Conservation (phyloP, 2,797 vertebrate species). For the Urosaurus nigricauda region DNA sequence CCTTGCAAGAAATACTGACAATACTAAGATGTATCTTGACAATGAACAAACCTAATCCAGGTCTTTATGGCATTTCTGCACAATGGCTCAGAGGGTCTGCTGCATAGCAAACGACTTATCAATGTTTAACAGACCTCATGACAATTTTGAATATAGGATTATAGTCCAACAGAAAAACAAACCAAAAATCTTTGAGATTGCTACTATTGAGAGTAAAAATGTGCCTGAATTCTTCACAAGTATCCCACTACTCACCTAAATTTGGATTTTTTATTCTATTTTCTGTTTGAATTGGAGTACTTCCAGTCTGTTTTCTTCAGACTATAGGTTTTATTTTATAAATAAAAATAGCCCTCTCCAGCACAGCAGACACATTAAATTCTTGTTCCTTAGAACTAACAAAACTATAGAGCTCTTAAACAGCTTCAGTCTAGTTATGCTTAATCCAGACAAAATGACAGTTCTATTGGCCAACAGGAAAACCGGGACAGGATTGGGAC, state of each 20-base stretch:
- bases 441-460: no score
- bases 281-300: no score
- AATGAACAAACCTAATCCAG: conserved; percentile 73
- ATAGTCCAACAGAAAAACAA: conserved; percentile 73
- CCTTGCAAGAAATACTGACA: conserved; percentile 55
- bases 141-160: conserved; percentile 80
- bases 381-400: conserved; percentile 30
- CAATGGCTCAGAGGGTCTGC: conserved; percentile 68
- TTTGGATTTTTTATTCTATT: not conserved
- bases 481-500: no score
- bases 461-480: no score
- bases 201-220: conserved; percentile 71
- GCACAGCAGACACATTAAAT: not conserved
- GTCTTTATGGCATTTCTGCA: conserved; percentile 73
- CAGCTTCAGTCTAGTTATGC: not conserved
- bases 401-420: conserved; percentile 7
- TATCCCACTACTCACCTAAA: no score
- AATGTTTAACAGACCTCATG: conserved; percentile 78
- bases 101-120: conserved; percentile 75
- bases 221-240: conserved; percentile 48
- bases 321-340: not conserved
- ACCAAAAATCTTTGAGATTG: conserved; percentile 69
- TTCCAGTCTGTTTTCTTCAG: no score
- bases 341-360: not conserved
- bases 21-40: conserved; percentile 68